These are phyloP conservation scores for Tragelaphus strepsiceros DNA, from an alignment of 2,113 vertebrate species.

Conservation along the genomic window DNA sequence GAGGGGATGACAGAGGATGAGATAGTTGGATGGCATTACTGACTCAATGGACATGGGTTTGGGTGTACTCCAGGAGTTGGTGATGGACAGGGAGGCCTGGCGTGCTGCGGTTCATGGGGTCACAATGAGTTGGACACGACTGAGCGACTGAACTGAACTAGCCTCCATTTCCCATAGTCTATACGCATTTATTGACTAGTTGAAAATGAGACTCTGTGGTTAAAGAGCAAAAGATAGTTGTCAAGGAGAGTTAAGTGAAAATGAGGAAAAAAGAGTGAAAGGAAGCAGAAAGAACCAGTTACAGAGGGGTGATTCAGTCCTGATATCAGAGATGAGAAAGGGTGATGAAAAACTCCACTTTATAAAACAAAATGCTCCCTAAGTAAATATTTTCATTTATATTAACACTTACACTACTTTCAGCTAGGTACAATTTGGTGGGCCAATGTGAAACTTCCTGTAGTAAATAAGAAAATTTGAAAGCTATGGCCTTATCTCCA, in stretches of 20 bases:
- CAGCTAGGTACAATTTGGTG: not conserved
- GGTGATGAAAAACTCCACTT: not conserved
- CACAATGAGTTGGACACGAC: not conserved
- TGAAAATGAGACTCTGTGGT: not conserved
- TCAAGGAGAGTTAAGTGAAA: not conserved
- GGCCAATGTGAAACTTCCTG: not conserved
- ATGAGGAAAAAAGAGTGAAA: not conserved
- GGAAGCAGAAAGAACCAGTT: not conserved
- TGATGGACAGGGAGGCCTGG: not conserved
- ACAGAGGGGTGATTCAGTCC: not conserved
- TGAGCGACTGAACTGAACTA: not conserved
- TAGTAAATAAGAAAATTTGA: not conserved
- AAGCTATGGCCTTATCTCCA: not conserved
- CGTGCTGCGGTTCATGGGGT: fast-evolving
- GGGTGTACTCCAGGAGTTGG: not conserved
- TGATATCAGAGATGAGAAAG: not conserved
- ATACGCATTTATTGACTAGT: not conserved
- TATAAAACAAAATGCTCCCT: not conserved
- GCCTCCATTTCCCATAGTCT: not conserved
- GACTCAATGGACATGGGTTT: not conserved
- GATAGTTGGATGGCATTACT: not conserved
- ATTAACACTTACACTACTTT: not conserved
- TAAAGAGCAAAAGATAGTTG: not conserved
- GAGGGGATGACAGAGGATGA: not conserved
- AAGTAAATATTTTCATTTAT: not conserved